Conservation (phyloP, 2,797 vertebrate genomes). For the Sandelia bainsii region DNA sequence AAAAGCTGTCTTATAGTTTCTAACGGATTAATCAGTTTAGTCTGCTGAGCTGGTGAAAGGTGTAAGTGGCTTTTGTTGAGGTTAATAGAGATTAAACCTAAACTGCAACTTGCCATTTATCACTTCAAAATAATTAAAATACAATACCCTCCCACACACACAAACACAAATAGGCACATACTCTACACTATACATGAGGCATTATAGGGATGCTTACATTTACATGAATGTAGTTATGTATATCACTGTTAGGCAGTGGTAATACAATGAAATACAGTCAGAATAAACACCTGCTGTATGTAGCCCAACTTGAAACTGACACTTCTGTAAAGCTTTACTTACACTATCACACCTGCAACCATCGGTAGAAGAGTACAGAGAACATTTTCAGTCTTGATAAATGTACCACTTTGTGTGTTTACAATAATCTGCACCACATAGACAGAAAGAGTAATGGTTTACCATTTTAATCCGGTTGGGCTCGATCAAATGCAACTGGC, state of each 20-base stretch:
- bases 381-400: conserved; percentile 9
- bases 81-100: conserved; percentile 44
- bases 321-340: not conserved
- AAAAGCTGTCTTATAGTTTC: conserved; percentile 10
- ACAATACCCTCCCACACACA: not conserved
- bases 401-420: conserved; percentile 27
- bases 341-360: not conserved
- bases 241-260: not conserved
- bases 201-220: not conserved
- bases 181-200: not conserved
- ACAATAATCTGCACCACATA: conserved; percentile 6
- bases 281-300: not conserved
- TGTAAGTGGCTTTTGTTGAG: not conserved
- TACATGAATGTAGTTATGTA: not conserved
- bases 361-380: conserved; percentile 8
- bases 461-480: conserved; percentile 31
- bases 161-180: not conserved
- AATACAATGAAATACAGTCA: not conserved
- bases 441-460: conserved; percentile 36
- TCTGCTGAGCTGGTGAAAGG: conserved; percentile 20
- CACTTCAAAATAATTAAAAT: conserved; percentile 26
- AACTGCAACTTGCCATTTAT: conserved; percentile 30
- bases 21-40: conserved; percentile 25
- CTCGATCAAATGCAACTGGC: conserved; percentile 21
- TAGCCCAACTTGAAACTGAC: not conserved